Evolutionary conservation across 2,888 invertebrate species (phyloP), one percentile per base, ranked within the genome.

Genomic region (Mesochorus sp.): DNA sequence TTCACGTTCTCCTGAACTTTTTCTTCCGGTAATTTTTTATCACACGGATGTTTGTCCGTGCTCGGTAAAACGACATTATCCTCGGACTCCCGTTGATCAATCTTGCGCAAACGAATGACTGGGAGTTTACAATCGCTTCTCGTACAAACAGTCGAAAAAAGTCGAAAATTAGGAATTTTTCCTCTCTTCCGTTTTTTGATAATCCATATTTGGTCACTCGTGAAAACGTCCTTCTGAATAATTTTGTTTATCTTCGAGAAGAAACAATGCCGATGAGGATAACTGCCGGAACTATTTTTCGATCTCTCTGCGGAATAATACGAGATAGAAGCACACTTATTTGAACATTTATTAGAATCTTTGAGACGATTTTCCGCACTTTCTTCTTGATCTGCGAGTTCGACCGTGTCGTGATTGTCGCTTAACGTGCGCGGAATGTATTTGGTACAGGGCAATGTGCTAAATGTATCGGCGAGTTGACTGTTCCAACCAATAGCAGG

Each of bases 181-280:
- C 71, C 59, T 34, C 77, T 71, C 59, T 66, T 79, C 14, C 76
- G 67, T 57, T 80, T 82, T n/a, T 82, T 77, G 47, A 83, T 79
- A 3, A 83, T 78, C 80, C 82, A 83, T 8, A 83, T 31, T 34
- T 80, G 66, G 34, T 83, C 76, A 2, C 62, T 24, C 2, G 81
- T 71, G 44, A 80, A 82, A 3, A 66, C 66, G 10, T 74, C 57
- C 5, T 74, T 39, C 6, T 47, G 55, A 19, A 64, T 6, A 19
- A 81, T 72, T 59, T 55, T 62, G 12, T 44, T 68, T 17, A 21
- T 10, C 26, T 44, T 51, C 17, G 79, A 66, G 17, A 79, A 37
- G 37, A 26, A 19, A 42, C 81, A 81, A 62, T 83, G 83, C 24
- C 80, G 67, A 72, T 83, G 83, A 6, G 26, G 66, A 37, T 24